Evolutionary conservation across 2,113 vertebrate genomes (phyloP).

Genomic region (Anguilla rostrata): DNA sequence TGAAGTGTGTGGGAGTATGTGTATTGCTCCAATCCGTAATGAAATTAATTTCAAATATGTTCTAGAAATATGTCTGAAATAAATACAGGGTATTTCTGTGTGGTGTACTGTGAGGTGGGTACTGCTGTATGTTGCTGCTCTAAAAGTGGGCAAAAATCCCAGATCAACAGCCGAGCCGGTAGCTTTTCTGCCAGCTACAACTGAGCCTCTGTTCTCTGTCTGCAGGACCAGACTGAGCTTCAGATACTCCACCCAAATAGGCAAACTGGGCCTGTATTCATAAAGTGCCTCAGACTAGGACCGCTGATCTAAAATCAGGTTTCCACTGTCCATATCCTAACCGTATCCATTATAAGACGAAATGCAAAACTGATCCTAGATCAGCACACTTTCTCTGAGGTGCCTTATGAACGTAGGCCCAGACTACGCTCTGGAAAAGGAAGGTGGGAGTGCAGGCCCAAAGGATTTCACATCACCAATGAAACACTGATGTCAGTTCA

Average conservation of each 20-base stretch:
- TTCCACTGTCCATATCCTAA: neutral
- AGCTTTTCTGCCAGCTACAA: conserved; percentile 89
- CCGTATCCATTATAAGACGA: neutral
- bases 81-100: neutral
- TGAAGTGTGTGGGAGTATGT: neutral
- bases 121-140: conserved; percentile 82
- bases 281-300: neutral
- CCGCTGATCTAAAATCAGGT: neutral
- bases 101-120: conserved; percentile 50
- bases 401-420: neutral
- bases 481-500: neutral
- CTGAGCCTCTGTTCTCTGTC: conserved; percentile 89
- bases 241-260: conserved; percentile 84
- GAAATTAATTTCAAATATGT: neutral
- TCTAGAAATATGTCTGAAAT: neutral
- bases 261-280: neutral
- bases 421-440: neutral
- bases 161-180: conserved; percentile 88
- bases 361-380: neutral
- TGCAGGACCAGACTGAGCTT: conserved; percentile 92
- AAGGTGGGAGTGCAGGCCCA: neutral
- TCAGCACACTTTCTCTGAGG: neutral
- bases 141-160: conserved; percentile 84
- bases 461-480: neutral
- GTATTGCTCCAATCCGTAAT: neutral